phyloP scores from a whole-genome alignment of 2,113 vertebrate species.

The Kryptolebias marmoratus region DNA sequence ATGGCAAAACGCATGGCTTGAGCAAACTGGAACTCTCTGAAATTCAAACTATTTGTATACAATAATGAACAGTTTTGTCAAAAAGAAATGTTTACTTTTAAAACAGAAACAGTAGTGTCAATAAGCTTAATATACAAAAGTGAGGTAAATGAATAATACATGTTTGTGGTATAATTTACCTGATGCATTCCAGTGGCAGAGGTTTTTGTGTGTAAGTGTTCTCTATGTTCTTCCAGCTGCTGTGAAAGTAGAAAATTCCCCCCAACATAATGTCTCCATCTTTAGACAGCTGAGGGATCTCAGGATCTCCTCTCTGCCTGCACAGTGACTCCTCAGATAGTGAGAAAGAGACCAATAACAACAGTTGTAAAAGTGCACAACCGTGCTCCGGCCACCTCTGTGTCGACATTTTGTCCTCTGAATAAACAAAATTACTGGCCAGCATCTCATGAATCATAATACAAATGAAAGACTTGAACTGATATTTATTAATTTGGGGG shows the following conservation, averaged over 20 bases:
- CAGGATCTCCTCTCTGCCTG: constrained; percentile 50
- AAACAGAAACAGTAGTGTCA: background rate
- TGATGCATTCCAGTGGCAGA: constrained; percentile 67
- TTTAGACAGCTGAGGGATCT: constrained; percentile 55
- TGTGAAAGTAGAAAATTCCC: constrained; percentile 75
- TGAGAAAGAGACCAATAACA: constrained; percentile 49
- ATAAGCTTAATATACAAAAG: background rate
- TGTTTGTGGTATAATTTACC: constrained; percentile 46
- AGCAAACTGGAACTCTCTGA: constrained; percentile 76
- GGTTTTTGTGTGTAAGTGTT: constrained; percentile 61
- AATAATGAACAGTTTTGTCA: background rate
- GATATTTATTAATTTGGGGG: constrained; percentile 42
- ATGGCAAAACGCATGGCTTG: constrained; percentile 80
- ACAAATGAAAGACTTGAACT: background rate
- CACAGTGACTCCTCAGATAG: constrained; percentile 54
- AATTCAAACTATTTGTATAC: constrained; percentile 69
- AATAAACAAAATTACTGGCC: background rate
- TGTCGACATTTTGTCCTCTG: constrained; percentile 37
- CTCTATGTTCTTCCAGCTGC: constrained; percentile 57
- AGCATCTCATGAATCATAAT: constrained; percentile 1
- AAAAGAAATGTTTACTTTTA: background rate
- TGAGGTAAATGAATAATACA: fast-evolving
- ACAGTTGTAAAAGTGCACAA: constrained; percentile 59
- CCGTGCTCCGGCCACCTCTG: constrained; percentile 59
- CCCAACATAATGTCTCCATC: constrained; percentile 74